phyloP scores from a whole-genome alignment of 2,113 vertebrate genomes.

The Genyomyrus donnyi region DNA sequence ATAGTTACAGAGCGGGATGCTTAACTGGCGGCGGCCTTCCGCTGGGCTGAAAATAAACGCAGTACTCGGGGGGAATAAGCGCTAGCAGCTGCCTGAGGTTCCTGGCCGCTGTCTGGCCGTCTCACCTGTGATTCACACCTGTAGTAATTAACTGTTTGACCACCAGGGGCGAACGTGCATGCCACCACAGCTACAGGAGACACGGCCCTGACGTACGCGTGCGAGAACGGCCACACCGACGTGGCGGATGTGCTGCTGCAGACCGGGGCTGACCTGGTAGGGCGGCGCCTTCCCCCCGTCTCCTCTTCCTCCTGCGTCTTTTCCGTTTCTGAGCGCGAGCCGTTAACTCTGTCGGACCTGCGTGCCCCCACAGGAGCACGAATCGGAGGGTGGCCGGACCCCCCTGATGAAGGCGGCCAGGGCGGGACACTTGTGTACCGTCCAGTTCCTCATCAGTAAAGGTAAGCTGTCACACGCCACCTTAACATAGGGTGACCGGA shows the following conservation, averaged over 20 bases:
- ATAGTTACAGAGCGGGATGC: neutral
- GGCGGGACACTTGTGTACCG: slow-evolving; percentile 95
- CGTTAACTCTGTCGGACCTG: neutral
- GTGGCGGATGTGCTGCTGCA: slow-evolving; percentile 95
- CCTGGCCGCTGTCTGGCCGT: neutral
- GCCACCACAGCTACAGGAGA: slow-evolving; percentile 97
- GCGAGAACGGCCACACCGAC: slow-evolving; percentile 97
- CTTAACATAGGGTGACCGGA: neutral
- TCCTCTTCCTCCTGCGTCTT: neutral
- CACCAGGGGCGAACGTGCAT: slow-evolving; percentile 86
- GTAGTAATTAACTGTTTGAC: neutral
- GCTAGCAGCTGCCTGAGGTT: neutral
- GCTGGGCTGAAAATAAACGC: neutral
- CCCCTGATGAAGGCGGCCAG: slow-evolving; percentile 97
- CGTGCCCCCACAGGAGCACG: slow-evolving; percentile 74
- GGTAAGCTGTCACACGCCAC: slow-evolving; percentile 46
- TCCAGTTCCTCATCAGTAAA: slow-evolving; percentile 99
- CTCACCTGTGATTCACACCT: neutral
- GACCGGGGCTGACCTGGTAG: slow-evolving; percentile 92
- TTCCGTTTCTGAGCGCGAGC: neutral
- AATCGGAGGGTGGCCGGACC: slow-evolving; percentile 95
- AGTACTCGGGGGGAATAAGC: neutral
- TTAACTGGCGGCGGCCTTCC: neutral
- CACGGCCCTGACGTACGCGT: slow-evolving; percentile 92
- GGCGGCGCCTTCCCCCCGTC: slow-evolving; percentile 10